phyloP scores from a whole-genome alignment of 2,797 vertebrate genomes.

The Petrocephalus sullivani region DNA sequence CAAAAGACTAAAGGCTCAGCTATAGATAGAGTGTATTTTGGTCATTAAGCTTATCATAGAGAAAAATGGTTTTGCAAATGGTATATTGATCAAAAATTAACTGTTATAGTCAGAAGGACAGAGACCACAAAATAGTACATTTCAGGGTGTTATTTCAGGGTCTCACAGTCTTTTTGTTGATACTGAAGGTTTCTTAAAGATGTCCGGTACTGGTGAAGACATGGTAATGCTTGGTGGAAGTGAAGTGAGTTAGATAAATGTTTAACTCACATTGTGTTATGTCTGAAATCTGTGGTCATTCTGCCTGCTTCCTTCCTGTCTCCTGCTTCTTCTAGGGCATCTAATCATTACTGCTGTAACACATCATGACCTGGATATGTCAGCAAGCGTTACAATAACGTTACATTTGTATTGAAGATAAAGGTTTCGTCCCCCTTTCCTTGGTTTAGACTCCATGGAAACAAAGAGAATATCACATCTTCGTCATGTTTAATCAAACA shows the following conservation, averaged over 20 bases:
- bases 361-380: conserved; percentile 13
- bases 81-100: neutral
- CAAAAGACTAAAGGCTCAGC: neutral
- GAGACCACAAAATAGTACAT: neutral
- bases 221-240: neutral
- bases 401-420: neutral
- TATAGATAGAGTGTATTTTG: neutral
- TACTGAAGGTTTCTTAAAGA: neutral
- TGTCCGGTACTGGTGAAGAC: neutral
- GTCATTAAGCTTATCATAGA: neutral
- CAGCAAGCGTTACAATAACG: neutral
- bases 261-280: neutral
- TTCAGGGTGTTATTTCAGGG: neutral
- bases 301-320: neutral
- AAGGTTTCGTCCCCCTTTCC: too few species aligned
- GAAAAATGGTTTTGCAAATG: neutral
- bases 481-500: neutral
- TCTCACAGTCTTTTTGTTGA: neutral
- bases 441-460: neutral
- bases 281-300: neutral
- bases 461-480: neutral
- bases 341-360: neutral
- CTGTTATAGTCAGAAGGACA: neutral
- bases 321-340: neutral
- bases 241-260: neutral